Percentiles rank a stretch among this genome's conserved stretches.
These are phyloP conservation scores for Bolborhynchus lineola DNA, from an alignment of 2,113 vertebrate genomes.

Conservation along the genomic window DNA sequence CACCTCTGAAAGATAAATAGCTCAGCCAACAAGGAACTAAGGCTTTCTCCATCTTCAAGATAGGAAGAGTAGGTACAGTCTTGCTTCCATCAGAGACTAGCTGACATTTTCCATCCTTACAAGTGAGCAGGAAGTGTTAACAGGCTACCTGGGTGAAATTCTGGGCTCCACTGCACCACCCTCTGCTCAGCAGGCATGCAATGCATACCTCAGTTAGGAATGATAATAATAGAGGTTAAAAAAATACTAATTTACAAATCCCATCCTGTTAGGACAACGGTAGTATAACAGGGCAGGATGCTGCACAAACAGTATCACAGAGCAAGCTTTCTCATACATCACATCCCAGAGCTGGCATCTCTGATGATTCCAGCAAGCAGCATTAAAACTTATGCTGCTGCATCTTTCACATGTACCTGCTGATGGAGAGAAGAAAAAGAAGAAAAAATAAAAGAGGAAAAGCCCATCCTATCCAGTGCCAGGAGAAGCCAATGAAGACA, in stretches of 20 bases:
- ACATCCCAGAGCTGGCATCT: not conserved
- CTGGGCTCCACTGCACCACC: not conserved
- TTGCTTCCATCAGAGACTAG: not conserved
- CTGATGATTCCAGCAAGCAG: not conserved
- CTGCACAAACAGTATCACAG: not conserved
- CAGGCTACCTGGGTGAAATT: not conserved
- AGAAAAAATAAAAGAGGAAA: fast-evolving
- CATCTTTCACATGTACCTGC: not conserved
- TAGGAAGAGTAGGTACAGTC: not conserved
- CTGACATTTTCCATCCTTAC: not conserved
- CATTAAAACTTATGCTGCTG: not conserved
- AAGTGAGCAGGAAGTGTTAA: not conserved
- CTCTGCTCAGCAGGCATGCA: not conserved
- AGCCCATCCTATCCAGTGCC: not conserved
- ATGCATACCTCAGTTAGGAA: not conserved
- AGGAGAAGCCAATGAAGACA: not conserved
- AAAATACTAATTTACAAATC: not conserved
- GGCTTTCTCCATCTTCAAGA: not conserved
- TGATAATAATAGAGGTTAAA: not conserved
- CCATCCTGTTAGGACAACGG: not conserved
- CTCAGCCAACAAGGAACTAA: not conserved
- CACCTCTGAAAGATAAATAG: not conserved
- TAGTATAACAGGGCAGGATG: not conserved
- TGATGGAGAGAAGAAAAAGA: not conserved
- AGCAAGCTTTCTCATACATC: not conserved